Evolutionary conservation across 2,888 invertebrate genomes (phyloP).

Genomic region (Oscheius sp.): DNA sequence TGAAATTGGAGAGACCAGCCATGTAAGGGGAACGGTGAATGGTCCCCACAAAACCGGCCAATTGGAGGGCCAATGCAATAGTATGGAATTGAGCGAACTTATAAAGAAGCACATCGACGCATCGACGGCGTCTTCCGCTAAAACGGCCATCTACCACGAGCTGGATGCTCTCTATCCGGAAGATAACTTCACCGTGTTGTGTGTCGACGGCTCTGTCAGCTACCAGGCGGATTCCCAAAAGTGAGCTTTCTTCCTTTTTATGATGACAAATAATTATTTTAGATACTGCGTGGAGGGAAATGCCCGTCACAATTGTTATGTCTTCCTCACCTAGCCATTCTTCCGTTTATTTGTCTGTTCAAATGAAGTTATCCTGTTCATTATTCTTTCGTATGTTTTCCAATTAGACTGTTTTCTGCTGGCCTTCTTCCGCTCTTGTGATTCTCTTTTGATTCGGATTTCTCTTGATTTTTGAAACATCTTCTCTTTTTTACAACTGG

Average conservation of each 20-base stretch:
- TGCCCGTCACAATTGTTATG: slow-evolving; percentile 34
- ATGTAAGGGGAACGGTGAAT: slow-evolving; percentile 31
- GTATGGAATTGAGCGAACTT: slow-evolving; percentile 31
- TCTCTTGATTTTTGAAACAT: not conserved
- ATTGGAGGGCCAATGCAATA: slow-evolving; percentile 34
- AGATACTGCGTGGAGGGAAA: slow-evolving; percentile 38
- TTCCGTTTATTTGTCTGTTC: not conserved
- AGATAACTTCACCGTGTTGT: slow-evolving; percentile 47
- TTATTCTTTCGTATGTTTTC: not conserved
- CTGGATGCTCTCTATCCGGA: slow-evolving; percentile 49
- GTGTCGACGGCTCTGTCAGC: slow-evolving; percentile 45
- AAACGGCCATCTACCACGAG: slow-evolving; percentile 47
- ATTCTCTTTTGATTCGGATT: not conserved
- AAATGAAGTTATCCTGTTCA: not conserved
- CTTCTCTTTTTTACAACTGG: not conserved
- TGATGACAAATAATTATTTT: not conserved
- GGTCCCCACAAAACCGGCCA: not conserved
- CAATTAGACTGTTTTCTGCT: not conserved
- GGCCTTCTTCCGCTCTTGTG: slow-evolving; percentile 22
- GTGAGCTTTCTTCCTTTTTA: slow-evolving; percentile 14
- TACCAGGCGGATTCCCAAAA: slow-evolving; percentile 48
- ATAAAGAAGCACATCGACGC: slow-evolving; percentile 35
- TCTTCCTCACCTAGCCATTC: slow-evolving; percentile 29
- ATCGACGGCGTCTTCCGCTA: slow-evolving; percentile 21
- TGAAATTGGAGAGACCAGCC: slow-evolving; percentile 34